phyloP scores from a whole-genome alignment of 2,888 invertebrate species.

The Epirrita christyi region DNA sequence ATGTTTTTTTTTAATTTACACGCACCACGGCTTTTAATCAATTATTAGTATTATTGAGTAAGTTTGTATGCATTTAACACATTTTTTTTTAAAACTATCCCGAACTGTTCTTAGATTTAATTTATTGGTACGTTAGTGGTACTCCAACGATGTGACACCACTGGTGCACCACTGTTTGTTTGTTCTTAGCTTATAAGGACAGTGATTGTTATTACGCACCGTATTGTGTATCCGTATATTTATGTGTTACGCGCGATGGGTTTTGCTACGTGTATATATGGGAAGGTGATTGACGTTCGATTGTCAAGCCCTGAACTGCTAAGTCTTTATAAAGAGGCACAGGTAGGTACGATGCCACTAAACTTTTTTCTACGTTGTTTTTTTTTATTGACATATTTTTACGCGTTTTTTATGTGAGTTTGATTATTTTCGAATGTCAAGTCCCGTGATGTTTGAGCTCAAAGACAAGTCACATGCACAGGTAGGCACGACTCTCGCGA shows the following conservation, averaged over 20 bases:
- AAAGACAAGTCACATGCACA: conserved; percentile 12
- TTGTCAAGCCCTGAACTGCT: not conserved
- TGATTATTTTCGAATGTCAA: not conserved
- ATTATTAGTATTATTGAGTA: too few relatives aligned
- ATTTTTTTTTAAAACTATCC: not conserved
- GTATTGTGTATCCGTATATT: conserved; percentile 19
- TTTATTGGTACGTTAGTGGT: conserved; percentile 4
- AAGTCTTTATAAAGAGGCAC: not conserved
- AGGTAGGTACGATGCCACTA: too few relatives aligned
- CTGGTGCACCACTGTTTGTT: too few relatives aligned
- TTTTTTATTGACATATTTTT: not conserved
- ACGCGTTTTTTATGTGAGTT: not conserved
- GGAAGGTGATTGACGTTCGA: conserved; percentile 2
- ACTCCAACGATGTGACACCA: conserved; percentile 12
- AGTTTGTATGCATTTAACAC: too few relatives aligned
- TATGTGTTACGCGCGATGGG: not conserved
- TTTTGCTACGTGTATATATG: conserved; percentile 2
- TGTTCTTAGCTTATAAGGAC: conserved; percentile 12
- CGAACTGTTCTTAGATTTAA: not conserved
- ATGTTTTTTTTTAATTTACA: not conserved
- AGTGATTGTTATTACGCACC: conserved; percentile 1
- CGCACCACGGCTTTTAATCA: too few relatives aligned
- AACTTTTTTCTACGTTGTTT: too few relatives aligned
- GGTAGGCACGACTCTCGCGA: conserved; percentile 19
- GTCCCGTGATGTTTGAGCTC: not conserved